phyloP scores from a whole-genome alignment of 2,113 vertebrate species.

The Aspidoscelis tigris region DNA sequence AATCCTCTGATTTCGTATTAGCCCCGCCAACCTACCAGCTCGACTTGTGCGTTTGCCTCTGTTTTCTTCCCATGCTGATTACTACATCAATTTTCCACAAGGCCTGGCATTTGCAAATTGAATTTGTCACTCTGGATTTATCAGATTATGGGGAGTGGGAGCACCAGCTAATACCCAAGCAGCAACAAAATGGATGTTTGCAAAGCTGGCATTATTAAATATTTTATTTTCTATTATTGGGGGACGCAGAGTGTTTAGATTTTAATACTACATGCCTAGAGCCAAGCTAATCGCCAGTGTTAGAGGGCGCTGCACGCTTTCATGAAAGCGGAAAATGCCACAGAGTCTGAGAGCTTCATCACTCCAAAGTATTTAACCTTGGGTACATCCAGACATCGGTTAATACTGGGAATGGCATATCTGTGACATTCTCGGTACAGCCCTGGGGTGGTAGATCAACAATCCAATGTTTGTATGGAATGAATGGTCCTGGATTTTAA shows the following conservation, averaged over 20 bases:
- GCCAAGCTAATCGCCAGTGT: slow-evolving; percentile 10
- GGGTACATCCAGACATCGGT: background rate
- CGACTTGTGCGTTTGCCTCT: background rate
- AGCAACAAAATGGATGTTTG: slow-evolving; percentile 12
- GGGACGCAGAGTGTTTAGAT: slow-evolving; percentile 17
- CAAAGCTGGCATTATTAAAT: slow-evolving; percentile 15
- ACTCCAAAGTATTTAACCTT: slow-evolving; percentile 13
- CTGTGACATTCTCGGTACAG: too few species aligned
- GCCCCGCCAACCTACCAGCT: background rate
- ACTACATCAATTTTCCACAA: background rate
- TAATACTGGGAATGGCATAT: slow-evolving; percentile 9
- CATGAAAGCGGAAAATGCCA: slow-evolving; percentile 13
- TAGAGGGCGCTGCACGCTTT: slow-evolving; percentile 1
- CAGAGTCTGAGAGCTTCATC: slow-evolving; percentile 3
- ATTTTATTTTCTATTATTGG: slow-evolving; percentile 40
- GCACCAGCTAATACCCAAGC: background rate
- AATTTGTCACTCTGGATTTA: slow-evolving; percentile 19
- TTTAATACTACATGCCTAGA: background rate
- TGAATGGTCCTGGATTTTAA: too few species aligned
- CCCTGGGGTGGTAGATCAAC: accelerated
- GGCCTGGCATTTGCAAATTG: slow-evolving; percentile 21
- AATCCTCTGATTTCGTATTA: background rate
- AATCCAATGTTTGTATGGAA: too few species aligned
- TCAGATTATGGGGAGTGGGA: slow-evolving; percentile 48
- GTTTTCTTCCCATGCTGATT: slow-evolving; percentile 8